Base-by-base conservation (phyloP, 1,140 invertebrate species). In the Atopsyche davidsoni region DNA sequence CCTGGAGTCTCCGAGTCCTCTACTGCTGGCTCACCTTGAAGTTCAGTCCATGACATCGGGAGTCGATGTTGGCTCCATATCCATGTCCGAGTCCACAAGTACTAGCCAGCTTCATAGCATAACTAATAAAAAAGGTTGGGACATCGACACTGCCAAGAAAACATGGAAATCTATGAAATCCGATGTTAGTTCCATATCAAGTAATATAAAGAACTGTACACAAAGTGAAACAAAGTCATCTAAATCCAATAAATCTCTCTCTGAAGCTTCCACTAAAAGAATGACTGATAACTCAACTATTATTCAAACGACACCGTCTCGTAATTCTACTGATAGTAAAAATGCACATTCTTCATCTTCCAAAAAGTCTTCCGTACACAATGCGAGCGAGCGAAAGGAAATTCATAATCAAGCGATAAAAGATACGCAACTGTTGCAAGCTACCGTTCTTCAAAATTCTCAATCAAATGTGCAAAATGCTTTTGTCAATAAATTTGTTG, bases 1-100 rank as follows among this genome's bases (percentile, higher is more conserved):
- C 0, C 56, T 83, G 10, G 71, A 80, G 1, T 70, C 73, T 28
- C 80, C 80, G 0, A 80, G 80, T 60, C 79, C 80, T 0, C 69
- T 78, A 50, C 64, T 82, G 11, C 55, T 82, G 2, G 79, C 79
- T 11, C 77, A 79, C 49, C 63, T 79, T 45, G 68, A 78, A 60
- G 70, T 70, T 13, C 70, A 77, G 54, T 68, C 73, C 0, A 38
- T 66, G 9, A 69, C 62, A 35, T 70, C 63, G 23, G 70, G 66
- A 19, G 63, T 72, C 6, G 70, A 74, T 46, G 71, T 78, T 40
- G 61, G 64, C 36, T 74, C 68, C n/a, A 74, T 76, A 40, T 64
- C 70, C 2, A 68, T 73, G 60, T 73, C 66, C 38, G 59, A 73
- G 51, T 66, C 64, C 2, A 53, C 55, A 3, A 58, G 55, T 19